These are phyloP conservation scores for Coleophora deauratella DNA, from an alignment of 2,888 invertebrate genomes.

Conservation along the genomic window DNA sequence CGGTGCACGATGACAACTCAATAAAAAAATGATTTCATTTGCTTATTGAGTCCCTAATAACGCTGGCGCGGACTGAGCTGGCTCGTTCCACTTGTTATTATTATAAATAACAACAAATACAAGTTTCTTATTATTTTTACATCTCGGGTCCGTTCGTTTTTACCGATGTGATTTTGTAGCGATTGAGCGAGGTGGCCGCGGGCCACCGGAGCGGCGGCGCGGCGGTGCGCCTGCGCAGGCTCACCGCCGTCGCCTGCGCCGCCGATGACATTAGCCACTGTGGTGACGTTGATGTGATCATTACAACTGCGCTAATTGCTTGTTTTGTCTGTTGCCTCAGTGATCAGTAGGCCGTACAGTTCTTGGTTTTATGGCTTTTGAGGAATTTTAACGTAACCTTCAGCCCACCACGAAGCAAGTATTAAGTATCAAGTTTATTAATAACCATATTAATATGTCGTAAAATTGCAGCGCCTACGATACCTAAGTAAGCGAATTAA, in stretches of 20 bases:
- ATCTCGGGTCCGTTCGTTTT: constrained; percentile 30
- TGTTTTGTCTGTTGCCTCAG: constrained; percentile 32
- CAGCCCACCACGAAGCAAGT: constrained; percentile 30
- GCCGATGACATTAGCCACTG: constrained; percentile 29
- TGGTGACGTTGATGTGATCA: constrained; percentile 29
- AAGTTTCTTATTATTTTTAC: constrained; percentile 46
- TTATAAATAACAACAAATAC: constrained; percentile 61
- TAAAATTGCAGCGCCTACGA: constrained; percentile 46
- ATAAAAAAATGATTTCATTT: constrained; percentile 74
- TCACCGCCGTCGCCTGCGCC: constrained; percentile 30
- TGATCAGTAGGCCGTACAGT: constrained; percentile 26
- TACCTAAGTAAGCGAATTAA: constrained; percentile 24
- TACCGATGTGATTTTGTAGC: constrained; percentile 29
- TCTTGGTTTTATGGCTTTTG: constrained; percentile 32
- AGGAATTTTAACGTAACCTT: constrained; percentile 43
- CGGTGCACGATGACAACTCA: constrained; percentile 68
- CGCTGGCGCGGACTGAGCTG: constrained; percentile 43
- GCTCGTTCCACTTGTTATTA: constrained; percentile 54
- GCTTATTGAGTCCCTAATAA: constrained; percentile 73
- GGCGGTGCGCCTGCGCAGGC: constrained; percentile 33
- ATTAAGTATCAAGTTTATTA: constrained; percentile 32
- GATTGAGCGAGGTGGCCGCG: constrained; percentile 30
- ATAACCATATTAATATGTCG: constrained; percentile 31
- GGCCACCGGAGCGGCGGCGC: constrained; percentile 55
- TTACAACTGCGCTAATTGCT: constrained; percentile 38